These are phyloP conservation scores for Peromyscus attwateri DNA, from an alignment of 2,797 vertebrate species.

Conservation along the genomic window DNA sequence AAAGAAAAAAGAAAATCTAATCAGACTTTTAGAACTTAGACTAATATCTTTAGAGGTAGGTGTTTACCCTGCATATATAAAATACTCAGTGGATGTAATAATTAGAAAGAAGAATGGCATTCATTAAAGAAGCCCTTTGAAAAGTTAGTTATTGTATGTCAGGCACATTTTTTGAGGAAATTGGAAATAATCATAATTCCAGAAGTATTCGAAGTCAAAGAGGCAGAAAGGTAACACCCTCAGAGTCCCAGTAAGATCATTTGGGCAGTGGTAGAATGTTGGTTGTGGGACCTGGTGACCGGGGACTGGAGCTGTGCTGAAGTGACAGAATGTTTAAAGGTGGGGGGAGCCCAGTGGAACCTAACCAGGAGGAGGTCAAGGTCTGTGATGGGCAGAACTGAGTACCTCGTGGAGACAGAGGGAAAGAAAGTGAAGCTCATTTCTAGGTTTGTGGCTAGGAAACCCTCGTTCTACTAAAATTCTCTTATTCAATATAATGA, in stretches of 20 bases:
- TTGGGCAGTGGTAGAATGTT: slow-evolving; percentile 6
- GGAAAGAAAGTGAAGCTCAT: not conserved
- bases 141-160: not conserved
- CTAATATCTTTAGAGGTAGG: not conserved
- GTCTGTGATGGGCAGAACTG: too few relatives aligned
- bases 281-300: not conserved
- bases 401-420: not conserved
- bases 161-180: slow-evolving; percentile 26
- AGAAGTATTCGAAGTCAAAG: not conserved
- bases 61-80: not conserved
- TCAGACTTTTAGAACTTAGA: not conserved
- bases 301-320: not conserved
- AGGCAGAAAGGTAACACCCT: not conserved
- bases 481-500: slow-evolving; percentile 71
- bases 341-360: not conserved
- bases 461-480: slow-evolving; percentile 18
- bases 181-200: slow-evolving; percentile 21
- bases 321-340: not conserved
- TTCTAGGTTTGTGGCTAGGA: slow-evolving; percentile 16
- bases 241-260: not conserved
- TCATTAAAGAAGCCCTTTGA: not conserved
- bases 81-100: not conserved
- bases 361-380: not conserved
- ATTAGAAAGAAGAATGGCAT: slow-evolving; percentile 27
- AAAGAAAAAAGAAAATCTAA: not conserved